Evolutionary conservation across 2,113 vertebrate species (phyloP).

Genomic region (Crotophaga sulcirostris): DNA sequence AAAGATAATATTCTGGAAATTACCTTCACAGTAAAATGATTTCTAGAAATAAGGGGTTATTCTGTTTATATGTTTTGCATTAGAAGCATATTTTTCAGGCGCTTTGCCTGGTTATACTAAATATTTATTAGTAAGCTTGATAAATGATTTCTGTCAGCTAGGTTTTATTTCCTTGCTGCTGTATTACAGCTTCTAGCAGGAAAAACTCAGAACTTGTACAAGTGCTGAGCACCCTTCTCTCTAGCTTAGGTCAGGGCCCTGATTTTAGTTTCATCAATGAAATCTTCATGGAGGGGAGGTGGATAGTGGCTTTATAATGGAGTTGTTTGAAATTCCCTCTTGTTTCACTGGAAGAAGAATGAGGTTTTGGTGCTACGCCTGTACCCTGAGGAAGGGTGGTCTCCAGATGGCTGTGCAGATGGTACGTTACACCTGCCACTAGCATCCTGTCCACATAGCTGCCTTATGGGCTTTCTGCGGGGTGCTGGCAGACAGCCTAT

Average conservation of each 20-base stretch:
- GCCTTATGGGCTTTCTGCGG: background rate
- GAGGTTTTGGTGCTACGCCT: background rate
- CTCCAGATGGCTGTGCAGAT: constrained; percentile 50
- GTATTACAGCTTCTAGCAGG: background rate
- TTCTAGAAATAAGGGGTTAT: background rate
- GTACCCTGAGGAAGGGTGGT: background rate
- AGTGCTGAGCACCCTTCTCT: background rate
- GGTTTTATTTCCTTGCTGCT: background rate
- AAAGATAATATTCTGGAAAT: background rate
- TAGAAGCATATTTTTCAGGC: background rate
- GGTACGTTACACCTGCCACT: background rate
- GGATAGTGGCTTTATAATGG: background rate
- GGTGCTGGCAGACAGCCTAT: background rate
- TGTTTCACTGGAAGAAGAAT: background rate
- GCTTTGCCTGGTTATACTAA: background rate
- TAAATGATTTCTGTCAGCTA: constrained; percentile 1
- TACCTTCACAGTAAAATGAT: background rate
- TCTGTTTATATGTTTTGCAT: background rate
- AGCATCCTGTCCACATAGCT: background rate
- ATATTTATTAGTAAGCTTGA: background rate
- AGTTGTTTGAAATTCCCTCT: background rate
- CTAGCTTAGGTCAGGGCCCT: background rate
- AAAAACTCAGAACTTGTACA: background rate
- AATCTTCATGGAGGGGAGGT: background rate
- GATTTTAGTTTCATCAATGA: background rate